These are phyloP conservation scores for Camponotus vicinus DNA, from an alignment of 1,140 invertebrate genomes.

Conservation along the genomic window DNA sequence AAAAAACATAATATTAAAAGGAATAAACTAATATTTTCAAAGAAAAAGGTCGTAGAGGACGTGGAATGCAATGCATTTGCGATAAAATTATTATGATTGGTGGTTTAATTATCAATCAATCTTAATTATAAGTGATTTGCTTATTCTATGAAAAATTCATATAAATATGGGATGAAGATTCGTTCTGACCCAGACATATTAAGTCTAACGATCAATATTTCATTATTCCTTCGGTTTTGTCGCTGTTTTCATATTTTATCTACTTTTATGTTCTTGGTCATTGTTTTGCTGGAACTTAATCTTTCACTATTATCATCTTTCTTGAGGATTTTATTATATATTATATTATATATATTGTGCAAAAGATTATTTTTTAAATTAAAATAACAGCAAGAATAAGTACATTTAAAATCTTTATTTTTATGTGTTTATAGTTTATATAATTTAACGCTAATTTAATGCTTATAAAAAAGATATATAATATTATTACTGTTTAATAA, in stretches of 20 bases:
- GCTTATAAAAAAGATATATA: background rate
- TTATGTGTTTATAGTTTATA: background rate
- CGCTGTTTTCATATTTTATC: background rate
- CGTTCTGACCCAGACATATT: background rate
- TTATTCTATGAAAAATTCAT: background rate
- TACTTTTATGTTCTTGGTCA: background rate
- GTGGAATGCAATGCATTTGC: background rate
- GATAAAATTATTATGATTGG: background rate
- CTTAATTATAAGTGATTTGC: background rate
- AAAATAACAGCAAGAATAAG: background rate
- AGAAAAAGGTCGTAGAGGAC: too few species aligned
- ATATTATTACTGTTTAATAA: background rate
- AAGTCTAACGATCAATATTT: conserved; percentile 23
- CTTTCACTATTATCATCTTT: background rate
- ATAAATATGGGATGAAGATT: background rate
- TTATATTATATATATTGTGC: too few species aligned
- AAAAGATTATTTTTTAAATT: conserved; percentile 12
- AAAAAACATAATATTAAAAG: background rate
- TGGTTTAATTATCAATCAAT: background rate
- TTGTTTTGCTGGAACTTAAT: background rate
- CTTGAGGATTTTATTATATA: background rate
- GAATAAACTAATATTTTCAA: background rate
- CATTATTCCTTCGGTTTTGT: background rate
- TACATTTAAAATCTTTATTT: background rate
- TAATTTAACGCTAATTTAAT: background rate